phyloP scores from a whole-genome alignment of 2,113 vertebrate genomes.

The Poeciliopsis prolifica region DNA sequence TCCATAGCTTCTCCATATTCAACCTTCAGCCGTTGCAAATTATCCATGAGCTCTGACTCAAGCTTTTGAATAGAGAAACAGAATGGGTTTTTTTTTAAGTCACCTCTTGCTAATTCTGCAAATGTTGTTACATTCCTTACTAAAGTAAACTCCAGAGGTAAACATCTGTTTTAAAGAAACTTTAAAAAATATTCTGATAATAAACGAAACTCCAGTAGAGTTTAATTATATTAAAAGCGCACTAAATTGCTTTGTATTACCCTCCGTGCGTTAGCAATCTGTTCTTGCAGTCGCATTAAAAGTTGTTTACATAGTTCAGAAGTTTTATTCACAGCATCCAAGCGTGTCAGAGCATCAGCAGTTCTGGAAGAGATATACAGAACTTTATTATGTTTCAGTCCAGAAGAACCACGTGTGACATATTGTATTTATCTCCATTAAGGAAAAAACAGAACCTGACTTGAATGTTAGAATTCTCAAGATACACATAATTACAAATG shows the following conservation, averaged over 20 bases:
- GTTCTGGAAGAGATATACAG: slow-evolving; percentile 50
- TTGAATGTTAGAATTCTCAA: too few species aligned
- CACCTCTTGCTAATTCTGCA: fast-evolving
- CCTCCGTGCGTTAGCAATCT: slow-evolving; percentile 55
- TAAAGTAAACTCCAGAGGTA: too few species aligned
- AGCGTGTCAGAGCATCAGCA: slow-evolving; percentile 39
- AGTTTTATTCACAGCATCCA: slow-evolving; percentile 59
- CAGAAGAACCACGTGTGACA: background rate
- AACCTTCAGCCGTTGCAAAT: slow-evolving; percentile 17
- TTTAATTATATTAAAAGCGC: background rate
- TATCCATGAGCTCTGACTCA: slow-evolving; percentile 21
- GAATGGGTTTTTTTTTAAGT: too few species aligned
- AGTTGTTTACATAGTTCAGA: slow-evolving; percentile 42
- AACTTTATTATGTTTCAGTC: background rate
- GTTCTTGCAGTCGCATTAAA: slow-evolving; percentile 39
- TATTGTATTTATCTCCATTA: too few species aligned
- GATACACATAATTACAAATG: too few species aligned
- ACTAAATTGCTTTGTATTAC: slow-evolving; percentile 44
- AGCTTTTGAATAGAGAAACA: slow-evolving; percentile 25
- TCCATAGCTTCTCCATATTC: slow-evolving; percentile 34
- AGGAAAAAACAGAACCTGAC: too few species aligned
- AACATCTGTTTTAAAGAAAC: background rate
- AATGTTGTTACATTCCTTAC: too few species aligned
- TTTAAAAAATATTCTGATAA: background rate
- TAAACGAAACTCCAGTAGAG: background rate